Evolutionary conservation across 2,113 vertebrate species (phyloP).

Genomic region (Periophthalmus modestus): DNA sequence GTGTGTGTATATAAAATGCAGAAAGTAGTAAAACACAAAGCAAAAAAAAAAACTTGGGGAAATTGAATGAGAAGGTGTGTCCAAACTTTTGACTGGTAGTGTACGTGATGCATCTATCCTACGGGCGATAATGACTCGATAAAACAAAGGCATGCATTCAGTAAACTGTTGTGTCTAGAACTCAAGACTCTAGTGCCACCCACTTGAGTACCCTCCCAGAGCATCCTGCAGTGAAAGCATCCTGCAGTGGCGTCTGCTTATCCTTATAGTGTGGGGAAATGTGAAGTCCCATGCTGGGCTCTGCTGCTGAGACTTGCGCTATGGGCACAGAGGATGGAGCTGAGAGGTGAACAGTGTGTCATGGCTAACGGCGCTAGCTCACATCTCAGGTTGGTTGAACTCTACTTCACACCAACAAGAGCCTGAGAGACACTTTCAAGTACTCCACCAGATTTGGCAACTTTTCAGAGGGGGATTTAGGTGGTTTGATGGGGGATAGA

Average conservation of each 20-base stretch:
- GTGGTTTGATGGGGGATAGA: background rate
- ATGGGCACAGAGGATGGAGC: constrained; percentile 51
- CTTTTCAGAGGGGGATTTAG: background rate
- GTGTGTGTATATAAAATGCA: too few relatives aligned
- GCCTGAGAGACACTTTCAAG: constrained; percentile 12
- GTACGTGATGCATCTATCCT: too few relatives aligned
- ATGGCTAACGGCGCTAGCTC: constrained; percentile 29
- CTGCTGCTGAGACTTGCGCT: constrained; percentile 54
- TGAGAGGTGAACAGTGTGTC: constrained; percentile 50
- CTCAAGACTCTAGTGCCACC: too few relatives aligned
- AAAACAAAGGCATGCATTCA: too few relatives aligned
- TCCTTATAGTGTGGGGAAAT: background rate
- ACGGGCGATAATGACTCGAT: too few relatives aligned
- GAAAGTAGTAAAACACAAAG: too few relatives aligned
- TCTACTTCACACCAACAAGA: constrained; percentile 28
- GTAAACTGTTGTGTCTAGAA: too few relatives aligned
- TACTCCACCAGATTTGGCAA: constrained; percentile 18
- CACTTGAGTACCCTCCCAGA: too few relatives aligned
- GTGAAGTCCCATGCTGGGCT: constrained; percentile 28
- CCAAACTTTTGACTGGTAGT: too few relatives aligned
- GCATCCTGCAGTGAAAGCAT: too few relatives aligned
- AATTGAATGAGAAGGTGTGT: too few relatives aligned
- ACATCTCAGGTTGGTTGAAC: constrained; percentile 43
- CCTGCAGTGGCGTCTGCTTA: background rate
- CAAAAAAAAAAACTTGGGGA: too few relatives aligned